phyloP scores from a whole-genome alignment of 64 coral and sea anemone species.

The Actinia equina region DNA sequence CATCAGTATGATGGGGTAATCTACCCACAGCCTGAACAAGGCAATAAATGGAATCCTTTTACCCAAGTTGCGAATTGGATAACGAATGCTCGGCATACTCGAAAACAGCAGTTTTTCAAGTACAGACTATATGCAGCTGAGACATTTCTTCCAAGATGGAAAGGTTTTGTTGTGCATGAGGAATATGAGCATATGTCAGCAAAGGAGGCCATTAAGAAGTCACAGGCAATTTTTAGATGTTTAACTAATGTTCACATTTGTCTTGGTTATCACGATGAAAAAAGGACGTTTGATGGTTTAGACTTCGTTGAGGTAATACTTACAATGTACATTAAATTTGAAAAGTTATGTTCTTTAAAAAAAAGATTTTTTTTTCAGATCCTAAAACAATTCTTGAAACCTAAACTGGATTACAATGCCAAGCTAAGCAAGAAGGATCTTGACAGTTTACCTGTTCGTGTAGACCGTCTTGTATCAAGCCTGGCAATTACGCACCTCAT shows the following conservation, averaged over 20 bases:
- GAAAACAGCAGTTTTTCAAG: background rate
- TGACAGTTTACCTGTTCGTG: background rate
- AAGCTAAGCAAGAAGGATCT: background rate
- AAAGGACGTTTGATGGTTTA: background rate
- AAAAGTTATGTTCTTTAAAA: no score
- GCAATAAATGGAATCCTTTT: background rate
- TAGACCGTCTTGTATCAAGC: constrained; percentile 10
- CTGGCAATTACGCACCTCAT: constrained; percentile 8
- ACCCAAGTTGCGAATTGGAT: background rate
- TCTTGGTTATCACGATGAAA: background rate
- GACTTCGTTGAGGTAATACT: constrained; percentile 4
- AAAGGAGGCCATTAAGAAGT: constrained; percentile 25
- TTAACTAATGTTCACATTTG: constrained; percentile 10
- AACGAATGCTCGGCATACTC: background rate
- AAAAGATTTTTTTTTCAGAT: constrained; percentile 3
- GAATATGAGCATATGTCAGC: constrained; percentile 28
- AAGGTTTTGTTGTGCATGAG: constrained; percentile 32
- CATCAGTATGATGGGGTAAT: constrained; percentile 58
- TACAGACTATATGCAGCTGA: background rate
- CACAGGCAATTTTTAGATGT: background rate
- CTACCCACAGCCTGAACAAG: background rate
- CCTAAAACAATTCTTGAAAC: background rate
- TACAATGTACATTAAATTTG: no score
- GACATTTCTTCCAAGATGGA: constrained; percentile 48
- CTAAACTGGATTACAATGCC: constrained; percentile 8